Evolutionary conservation across 2,888 invertebrate species (phyloP), one percentile per base, ranked within the genome.

Genomic region (Antheraea yamamai): DNA sequence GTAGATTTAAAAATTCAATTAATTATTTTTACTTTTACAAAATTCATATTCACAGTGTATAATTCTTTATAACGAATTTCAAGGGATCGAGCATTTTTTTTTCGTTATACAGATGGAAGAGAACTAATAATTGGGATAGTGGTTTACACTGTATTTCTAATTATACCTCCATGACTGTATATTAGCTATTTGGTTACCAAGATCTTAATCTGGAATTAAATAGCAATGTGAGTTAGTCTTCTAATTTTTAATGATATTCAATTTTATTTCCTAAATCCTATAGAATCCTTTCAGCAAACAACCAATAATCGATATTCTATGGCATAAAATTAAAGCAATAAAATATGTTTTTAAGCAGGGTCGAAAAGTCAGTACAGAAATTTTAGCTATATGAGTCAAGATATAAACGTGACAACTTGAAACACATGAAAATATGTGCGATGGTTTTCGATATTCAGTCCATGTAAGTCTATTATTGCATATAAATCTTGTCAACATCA

Each of bases 401-500:
- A 23, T 61, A 61, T 68, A 68, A 16, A 18, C 18, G 16, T 20
- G 66, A 26, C 26, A 66, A 26, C 12, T 66, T 66, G 10, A 30
- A 30, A 30, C 26, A 16, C 30, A 66, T 30, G n/a, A n/a, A 39
- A 70, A 74, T 55, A 61, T 52, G 12, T 74, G 35, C 51, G 68
- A 23, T 18, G n/a, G 39, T 72, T 30, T 71, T 75, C 52, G 61
- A 47, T 61, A 23, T 75, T 75, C 47, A 72, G 71, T 47, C 81
- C 77, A 78, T 75, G 83, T 82, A 81, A 75, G 76, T 83, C 85
- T 87, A 82, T 81, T 80, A 83, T 87, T 85, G 83, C 82, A 82
- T 86, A 85, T 64, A 84, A 87, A 83, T 85, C 83, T 83, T 85
- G 83, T 88, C 30, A 87, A 84, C 81, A 91, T 91, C 93, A 92